These are phyloP conservation scores for Caradrina clavipalpis DNA, from an alignment of 2,888 invertebrate species.

Conservation along the genomic window DNA sequence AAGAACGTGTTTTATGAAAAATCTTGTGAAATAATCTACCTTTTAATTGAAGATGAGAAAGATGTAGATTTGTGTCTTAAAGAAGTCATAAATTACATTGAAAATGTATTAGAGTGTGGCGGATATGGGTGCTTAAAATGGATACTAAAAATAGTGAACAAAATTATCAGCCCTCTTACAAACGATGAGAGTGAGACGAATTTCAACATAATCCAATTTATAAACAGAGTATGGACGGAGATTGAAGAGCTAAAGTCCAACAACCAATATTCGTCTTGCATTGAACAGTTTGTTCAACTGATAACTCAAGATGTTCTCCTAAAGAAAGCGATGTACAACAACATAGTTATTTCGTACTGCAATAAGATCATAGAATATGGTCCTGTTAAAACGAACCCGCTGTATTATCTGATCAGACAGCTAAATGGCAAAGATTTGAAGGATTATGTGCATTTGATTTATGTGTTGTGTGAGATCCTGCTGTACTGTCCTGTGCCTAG, in stretches of 20 bases:
- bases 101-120: conserved; percentile 83
- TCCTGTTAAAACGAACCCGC: conserved; percentile 76
- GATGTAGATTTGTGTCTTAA: conserved; percentile 53
- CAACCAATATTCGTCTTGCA: conserved; percentile 82
- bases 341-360: conserved; percentile 76
- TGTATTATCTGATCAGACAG: conserved; percentile 77
- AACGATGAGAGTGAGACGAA: conserved; percentile 59
- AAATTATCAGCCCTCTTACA: conserved; percentile 71
- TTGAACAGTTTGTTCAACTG: conserved; percentile 81
- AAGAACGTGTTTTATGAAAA: conserved; percentile 82
- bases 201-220: conserved; percentile 75
- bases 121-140: conserved; percentile 86
- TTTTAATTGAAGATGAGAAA: conserved; percentile 63
- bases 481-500: conserved; percentile 87
- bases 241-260: conserved; percentile 87
- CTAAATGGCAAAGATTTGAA: conserved; percentile 67
- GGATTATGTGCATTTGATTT: conserved; percentile 75
- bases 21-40: conserved; percentile 76
- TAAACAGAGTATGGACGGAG: conserved; percentile 83
- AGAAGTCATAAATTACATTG: conserved; percentile 73
- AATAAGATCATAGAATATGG: conserved; percentile 83
- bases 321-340: conserved; percentile 74
- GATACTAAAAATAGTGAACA: conserved; percentile 81
- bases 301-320: conserved; percentile 77
- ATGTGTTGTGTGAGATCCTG: conserved; percentile 85